Evolutionary conservation across 2,888 invertebrate species (phyloP).

Genomic region (Pyralis farinalis): DNA sequence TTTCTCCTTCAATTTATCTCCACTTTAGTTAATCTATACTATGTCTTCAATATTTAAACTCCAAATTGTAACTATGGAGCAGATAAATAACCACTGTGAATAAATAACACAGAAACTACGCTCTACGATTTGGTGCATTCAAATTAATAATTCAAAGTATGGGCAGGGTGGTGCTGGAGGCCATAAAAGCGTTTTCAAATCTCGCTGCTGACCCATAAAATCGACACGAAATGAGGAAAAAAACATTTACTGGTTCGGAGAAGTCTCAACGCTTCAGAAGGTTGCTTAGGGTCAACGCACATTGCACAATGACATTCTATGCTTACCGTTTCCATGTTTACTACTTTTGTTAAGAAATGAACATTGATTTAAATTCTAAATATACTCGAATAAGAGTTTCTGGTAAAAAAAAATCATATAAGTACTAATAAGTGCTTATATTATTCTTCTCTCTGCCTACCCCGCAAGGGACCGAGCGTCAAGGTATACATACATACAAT

Average conservation of each 20-base stretch:
- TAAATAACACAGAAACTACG: conserved; percentile 15
- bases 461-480: too few species aligned
- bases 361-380: too few species aligned
- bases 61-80: background rate
- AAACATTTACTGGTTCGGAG: conserved; percentile 58
- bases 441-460: too few species aligned
- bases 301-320: conserved; percentile 6
- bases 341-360: too few species aligned
- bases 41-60: too few species aligned
- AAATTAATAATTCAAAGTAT: conserved; percentile 63
- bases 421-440: too few species aligned
- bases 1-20: too few species aligned
- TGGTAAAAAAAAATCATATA: too few species aligned
- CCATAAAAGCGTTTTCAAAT: conserved; percentile 63
- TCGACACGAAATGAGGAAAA: conserved; percentile 50
- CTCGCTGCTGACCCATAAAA: conserved; percentile 59
- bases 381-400: too few species aligned
- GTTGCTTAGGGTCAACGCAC: conserved; percentile 22
- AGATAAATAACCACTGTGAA: conserved; percentile 7
- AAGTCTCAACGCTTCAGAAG: conserved; percentile 24
- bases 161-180: conserved; percentile 42
- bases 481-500: too few species aligned
- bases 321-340: too few species aligned
- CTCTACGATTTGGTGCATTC: conserved; percentile 14
- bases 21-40: too few species aligned